Percentiles rank a stretch among this genome's conserved stretches.
These are phyloP conservation scores for Spinus pinus DNA, from an alignment of 2,797 vertebrate species.

Conservation along the genomic window DNA sequence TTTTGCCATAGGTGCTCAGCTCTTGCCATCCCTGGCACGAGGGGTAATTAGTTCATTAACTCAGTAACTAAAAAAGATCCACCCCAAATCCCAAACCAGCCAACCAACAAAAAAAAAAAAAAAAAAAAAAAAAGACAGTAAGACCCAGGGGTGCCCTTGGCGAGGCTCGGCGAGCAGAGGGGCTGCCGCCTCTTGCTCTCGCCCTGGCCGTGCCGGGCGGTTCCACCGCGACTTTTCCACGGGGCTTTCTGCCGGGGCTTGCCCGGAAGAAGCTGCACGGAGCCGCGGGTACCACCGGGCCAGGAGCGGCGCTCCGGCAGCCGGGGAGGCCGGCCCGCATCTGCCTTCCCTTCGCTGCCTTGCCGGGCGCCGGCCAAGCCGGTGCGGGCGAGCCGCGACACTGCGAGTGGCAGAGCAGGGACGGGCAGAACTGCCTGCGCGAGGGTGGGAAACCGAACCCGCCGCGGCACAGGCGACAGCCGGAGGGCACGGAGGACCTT, in stretches of 20 bases:
- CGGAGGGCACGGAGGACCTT: background rate
- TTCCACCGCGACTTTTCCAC: background rate
- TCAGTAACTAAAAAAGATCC: background rate
- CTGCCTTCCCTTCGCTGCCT: background rate
- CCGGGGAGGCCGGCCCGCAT: background rate
- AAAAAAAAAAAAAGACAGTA: fast-evolving
- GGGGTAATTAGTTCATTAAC: background rate
- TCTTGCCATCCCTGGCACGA: background rate
- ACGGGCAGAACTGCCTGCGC: background rate
- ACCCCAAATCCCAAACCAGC: background rate
- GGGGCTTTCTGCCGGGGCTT: background rate
- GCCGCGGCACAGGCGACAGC: background rate
- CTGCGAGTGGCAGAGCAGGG: background rate
- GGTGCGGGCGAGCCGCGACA: background rate
- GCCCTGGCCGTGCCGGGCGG: background rate
- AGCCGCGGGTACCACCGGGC: background rate
- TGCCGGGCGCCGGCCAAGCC: background rate
- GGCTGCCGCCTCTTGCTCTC: background rate
- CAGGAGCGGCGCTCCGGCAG: background rate
- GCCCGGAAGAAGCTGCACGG: background rate
- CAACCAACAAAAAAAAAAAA: background rate
- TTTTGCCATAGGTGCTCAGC: background rate
- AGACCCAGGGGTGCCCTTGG: background rate
- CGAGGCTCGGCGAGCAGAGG: background rate
- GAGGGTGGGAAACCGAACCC: no score